phyloP scores from a whole-genome alignment of 2,113 vertebrate genomes.

The Myocastor coypus region DNA sequence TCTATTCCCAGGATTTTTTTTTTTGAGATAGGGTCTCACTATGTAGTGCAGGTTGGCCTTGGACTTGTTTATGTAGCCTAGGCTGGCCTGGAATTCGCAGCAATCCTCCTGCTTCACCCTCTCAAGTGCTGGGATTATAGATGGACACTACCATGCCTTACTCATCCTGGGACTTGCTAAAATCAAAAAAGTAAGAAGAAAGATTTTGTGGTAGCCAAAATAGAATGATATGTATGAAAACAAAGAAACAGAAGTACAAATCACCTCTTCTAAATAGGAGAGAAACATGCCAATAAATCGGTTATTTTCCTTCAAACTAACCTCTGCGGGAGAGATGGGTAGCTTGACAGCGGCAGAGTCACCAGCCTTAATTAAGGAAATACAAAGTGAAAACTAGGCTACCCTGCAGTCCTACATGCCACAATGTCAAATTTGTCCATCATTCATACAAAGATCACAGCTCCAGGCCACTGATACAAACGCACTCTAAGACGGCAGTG shows the following conservation, averaged over 20 bases:
- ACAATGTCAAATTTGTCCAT: conserved; percentile 27
- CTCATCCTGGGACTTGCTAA: neutral
- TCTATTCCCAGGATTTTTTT: conserved; percentile 31
- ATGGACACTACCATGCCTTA: too few relatives aligned
- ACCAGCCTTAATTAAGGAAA: conserved; percentile 20
- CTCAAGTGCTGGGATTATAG: too few relatives aligned
- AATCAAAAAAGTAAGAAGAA: conserved; percentile 35
- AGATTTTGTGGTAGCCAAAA: conserved; percentile 42
- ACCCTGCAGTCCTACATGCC: neutral
- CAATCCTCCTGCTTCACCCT: too few relatives aligned
- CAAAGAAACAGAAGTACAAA: conserved; percentile 10
- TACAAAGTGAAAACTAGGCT: neutral
- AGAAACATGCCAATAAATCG: neutral
- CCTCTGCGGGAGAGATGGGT: neutral
- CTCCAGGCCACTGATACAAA: neutral
- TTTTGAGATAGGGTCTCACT: too few relatives aligned
- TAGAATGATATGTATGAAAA: conserved; percentile 30
- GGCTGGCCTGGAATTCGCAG: too few relatives aligned
- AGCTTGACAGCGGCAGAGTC: neutral
- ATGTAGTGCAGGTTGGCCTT: too few relatives aligned
- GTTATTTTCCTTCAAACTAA: conserved; percentile 15
- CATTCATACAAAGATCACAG: conserved; percentile 9
- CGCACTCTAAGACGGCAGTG: neutral
- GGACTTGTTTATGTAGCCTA: too few relatives aligned
- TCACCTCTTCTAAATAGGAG: neutral